Evolutionary conservation across 2,797 vertebrate genomes (phyloP).

Genomic region (Silurus aristotelis): DNA sequence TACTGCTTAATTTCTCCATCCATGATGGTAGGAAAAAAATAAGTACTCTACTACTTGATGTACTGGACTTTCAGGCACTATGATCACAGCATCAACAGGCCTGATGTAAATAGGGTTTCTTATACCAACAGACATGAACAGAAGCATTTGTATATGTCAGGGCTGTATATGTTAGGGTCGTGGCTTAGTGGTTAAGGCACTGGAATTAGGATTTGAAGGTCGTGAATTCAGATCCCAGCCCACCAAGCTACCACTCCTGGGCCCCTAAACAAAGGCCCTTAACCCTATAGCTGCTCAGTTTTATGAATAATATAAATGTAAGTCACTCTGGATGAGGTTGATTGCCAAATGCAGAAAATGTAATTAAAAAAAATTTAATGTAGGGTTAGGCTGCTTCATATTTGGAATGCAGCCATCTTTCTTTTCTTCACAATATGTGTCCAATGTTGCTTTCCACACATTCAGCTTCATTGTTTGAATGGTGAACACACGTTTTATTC

Average conservation of each 20-base stretch:
- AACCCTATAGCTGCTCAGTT: too few relatives aligned
- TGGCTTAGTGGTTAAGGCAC: too few relatives aligned
- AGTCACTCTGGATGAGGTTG: too few relatives aligned
- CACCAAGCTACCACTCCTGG: too few relatives aligned
- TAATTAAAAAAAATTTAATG: too few relatives aligned
- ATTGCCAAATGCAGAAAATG: too few relatives aligned
- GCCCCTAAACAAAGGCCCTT: too few relatives aligned
- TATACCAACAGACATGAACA: background rate
- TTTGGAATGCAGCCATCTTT: background rate
- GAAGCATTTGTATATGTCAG: background rate
- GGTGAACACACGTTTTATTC: background rate
- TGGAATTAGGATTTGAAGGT: too few relatives aligned
- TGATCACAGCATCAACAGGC: background rate
- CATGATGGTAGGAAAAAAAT: background rate
- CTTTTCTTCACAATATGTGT: background rate
- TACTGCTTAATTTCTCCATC: background rate
- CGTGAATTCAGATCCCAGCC: too few relatives aligned
- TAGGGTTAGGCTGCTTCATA: background rate
- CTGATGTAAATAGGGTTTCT: background rate
- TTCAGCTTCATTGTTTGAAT: background rate
- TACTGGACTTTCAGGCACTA: background rate
- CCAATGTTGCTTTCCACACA: constrained; percentile 8
- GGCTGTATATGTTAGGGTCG: background rate
- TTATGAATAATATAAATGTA: too few relatives aligned
- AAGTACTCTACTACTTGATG: background rate